phyloP scores from a whole-genome alignment of 2,888 invertebrate genomes.

The Torymus texanus region DNA sequence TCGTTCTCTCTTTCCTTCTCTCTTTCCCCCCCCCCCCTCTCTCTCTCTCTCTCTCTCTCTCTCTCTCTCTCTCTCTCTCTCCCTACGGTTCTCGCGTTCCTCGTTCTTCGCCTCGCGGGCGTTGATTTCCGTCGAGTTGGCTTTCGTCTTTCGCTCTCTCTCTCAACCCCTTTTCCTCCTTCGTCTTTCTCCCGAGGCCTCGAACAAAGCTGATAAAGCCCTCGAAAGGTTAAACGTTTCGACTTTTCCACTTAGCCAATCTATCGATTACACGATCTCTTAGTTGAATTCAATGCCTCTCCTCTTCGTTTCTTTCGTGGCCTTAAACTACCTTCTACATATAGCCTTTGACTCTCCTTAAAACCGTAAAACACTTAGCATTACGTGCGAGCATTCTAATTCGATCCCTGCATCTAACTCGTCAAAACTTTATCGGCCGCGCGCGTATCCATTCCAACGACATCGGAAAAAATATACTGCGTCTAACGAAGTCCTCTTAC shows the following conservation, averaged over 20 bases:
- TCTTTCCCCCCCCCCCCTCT: slow-evolving; percentile 18
- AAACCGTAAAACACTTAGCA: no score
- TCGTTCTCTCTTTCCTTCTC: slow-evolving; percentile 3
- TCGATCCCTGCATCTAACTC: no score
- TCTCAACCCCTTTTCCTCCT: neutral
- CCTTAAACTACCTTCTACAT: no score
- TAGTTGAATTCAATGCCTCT: slow-evolving; percentile 1
- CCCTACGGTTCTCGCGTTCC: neutral
- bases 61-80: slow-evolving; percentile 4
- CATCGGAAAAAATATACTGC: no score
- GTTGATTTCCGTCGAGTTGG: slow-evolving; percentile 37
- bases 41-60: neutral
- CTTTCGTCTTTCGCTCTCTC: slow-evolving; percentile 5
- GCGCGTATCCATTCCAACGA: no score
- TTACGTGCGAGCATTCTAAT: no score
- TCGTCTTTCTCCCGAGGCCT: slow-evolving; percentile 1
- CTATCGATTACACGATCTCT: slow-evolving; percentile 21
- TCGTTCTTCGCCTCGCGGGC: neutral
- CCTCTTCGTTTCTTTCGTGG: neutral
- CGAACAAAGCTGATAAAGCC: slow-evolving; percentile 28
- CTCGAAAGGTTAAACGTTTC: slow-evolving; percentile 15
- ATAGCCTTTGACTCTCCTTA: no score
- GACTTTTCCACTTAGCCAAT: slow-evolving; percentile 24
- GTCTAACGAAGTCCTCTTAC: slow-evolving; percentile 27
- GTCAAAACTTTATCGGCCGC: neutral